These are phyloP conservation scores for Cotesia typhae DNA, from an alignment of 1,140 invertebrate species.

Conservation along the genomic window DNA sequence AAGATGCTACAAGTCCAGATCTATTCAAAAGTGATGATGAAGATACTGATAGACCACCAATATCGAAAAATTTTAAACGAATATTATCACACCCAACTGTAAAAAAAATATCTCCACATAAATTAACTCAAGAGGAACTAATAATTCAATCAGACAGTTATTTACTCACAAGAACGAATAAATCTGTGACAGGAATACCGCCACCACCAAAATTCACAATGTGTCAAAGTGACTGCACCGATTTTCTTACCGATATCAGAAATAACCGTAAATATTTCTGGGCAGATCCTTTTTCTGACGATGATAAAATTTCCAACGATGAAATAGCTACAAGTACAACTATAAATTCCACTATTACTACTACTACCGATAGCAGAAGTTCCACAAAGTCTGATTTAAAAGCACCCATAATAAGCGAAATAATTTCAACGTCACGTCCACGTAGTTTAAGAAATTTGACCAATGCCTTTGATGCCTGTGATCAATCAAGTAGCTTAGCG, in stretches of 20 bases:
- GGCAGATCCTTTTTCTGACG: conserved; percentile 50
- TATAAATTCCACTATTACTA: conserved; percentile 6
- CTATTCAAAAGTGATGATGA: conserved; percentile 60
- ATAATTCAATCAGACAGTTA: conserved; percentile 51
- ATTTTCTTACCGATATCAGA: conserved; percentile 68
- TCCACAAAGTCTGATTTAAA: conserved; percentile 21
- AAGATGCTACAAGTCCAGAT: conserved; percentile 55
- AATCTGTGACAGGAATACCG: conserved; percentile 67
- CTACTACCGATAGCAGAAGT: conserved; percentile 39
- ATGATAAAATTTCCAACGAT: conserved; percentile 28
- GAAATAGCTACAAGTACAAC: conserved; percentile 33
- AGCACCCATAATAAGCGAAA: conserved; percentile 28
- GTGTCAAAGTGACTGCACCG: conserved; percentile 69
- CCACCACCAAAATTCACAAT: conserved; percentile 75
- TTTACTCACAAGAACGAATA: conserved; percentile 50
- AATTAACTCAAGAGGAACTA: conserved; percentile 50
- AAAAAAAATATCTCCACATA: conserved; percentile 39
- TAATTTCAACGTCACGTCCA: background rate
- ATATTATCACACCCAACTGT: conserved; percentile 13
- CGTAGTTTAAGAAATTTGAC: conserved; percentile 49
- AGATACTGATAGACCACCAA: conserved; percentile 32
- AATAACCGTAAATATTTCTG: conserved; percentile 60
- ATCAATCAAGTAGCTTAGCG: conserved; percentile 43
- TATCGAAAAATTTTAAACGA: conserved; percentile 8
- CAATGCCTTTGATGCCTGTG: conserved; percentile 52